Conservation (phyloP, 2,797 vertebrate genomes). For the Parauchenoglanis punctatus region DNA sequence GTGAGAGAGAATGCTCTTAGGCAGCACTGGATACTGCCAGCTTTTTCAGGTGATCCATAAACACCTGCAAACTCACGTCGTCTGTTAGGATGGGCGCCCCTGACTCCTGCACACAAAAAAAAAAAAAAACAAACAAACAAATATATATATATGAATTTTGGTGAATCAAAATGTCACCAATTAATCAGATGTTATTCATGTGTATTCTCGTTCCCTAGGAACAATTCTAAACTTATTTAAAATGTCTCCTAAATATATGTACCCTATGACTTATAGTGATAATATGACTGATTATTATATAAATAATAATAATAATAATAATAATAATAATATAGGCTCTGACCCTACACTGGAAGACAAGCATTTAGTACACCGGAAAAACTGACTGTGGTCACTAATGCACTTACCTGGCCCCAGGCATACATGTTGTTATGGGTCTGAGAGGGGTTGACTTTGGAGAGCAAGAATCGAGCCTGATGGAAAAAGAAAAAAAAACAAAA, state of each 20-base stretch:
- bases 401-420: constrained; percentile 91
- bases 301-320: too few relatives aligned
- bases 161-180: background rate
- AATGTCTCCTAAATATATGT: background rate
- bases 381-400: background rate
- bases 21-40: constrained; percentile 95
- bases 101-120: constrained; percentile 66
- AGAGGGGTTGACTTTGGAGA: constrained; percentile 98
- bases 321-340: background rate
- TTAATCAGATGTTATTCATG: background rate
- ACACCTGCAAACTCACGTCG: constrained; percentile 97
- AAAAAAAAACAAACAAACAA: too few relatives aligned
- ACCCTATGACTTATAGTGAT: background rate
- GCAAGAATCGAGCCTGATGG: constrained; percentile 89
- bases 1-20: constrained; percentile 61
- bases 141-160: too few relatives aligned
- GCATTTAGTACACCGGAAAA: background rate
- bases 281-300: too few relatives aligned
- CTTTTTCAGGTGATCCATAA: constrained; percentile 99
- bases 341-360: background rate
- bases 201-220: background rate
- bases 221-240: background rate
- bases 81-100: constrained; percentile 97
- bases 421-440: constrained; percentile 99
- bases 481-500: constrained; percentile 29